Evolutionary conservation across 1,140 invertebrate species (phyloP), one percentile per base, ranked within the genome.

Genomic region (Pteromalus puparum): DNA sequence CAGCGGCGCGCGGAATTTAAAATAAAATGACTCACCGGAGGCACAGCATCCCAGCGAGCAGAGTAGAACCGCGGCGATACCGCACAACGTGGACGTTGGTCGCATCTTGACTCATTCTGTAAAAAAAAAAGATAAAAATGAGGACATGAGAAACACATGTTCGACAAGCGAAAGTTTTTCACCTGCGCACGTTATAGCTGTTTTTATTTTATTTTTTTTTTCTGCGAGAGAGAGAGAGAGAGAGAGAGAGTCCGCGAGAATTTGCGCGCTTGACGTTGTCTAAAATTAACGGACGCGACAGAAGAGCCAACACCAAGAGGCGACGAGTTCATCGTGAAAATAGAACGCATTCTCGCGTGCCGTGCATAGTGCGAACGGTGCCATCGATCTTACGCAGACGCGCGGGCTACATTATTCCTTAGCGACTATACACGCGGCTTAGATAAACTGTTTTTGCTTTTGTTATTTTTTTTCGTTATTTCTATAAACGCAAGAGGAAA

Each of bases 61-160:
- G 21, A 92, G 81, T 34, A 92, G 78, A 77, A 89, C 85, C 75
- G 87, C 80, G 81, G 92, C 80, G 84, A 90, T 83, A 88, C 89
- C 90, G 88, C 88, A 89, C 76, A 91, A 89, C 88, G 87, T 91
- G 83, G 88, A 88, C 85, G 88, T 79, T 82, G 88, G 84, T 84
- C 89, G 87, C 92, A 93, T 93, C 91, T 92, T 93, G 90, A 91
- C 90, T 90, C 91, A 93, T 93, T 93, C 92, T 93, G 87, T n/a
- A n/a, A 15, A 91, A 93, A 85, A 87, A 90, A 89, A 82, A 89
- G 80, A 70, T 18, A 42, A 70, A 48, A 68, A 80, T 1, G 7
- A 10, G 26, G 21, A 68, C 6, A 24, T 68, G 13, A 42, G 76
- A 67, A 67, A 78, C 26, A 67, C 76, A 28, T 67, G 70, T 73